These are phyloP conservation scores for Rhingia rostrata DNA, from an alignment of 2,888 invertebrate genomes.

Conservation along the genomic window DNA sequence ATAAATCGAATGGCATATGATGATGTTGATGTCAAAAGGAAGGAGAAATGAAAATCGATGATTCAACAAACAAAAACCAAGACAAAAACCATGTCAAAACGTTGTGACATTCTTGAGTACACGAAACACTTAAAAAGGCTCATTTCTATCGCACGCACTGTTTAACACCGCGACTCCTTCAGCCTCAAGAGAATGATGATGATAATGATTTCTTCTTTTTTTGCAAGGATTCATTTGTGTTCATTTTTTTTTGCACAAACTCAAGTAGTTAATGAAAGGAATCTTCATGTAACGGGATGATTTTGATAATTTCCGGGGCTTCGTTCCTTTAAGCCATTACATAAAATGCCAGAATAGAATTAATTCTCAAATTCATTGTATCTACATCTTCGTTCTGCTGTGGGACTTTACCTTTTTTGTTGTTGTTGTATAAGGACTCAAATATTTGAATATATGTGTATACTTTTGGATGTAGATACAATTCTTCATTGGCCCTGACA, in stretches of 20 bases:
- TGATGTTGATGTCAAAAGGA: conserved; percentile 59
- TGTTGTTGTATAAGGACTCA: conserved; percentile 12
- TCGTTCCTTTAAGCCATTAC: conserved; percentile 43
- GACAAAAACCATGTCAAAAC: conserved; percentile 38
- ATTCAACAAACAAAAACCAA: conserved; percentile 1
- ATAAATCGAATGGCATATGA: conserved; percentile 65
- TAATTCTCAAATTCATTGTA: conserved; percentile 25
- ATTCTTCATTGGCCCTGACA: conserved; percentile 63
- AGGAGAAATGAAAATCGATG: conserved; percentile 60
- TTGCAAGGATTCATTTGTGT: conserved; percentile 19
- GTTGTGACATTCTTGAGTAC: conserved; percentile 56
- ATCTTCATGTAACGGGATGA: neutral
- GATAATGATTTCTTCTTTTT: conserved; percentile 15
- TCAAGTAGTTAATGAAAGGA: conserved; percentile 35
- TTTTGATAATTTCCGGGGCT: neutral
- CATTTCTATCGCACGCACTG: conserved; percentile 44
- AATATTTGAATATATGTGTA: neutral
- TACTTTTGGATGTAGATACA: conserved; percentile 58
- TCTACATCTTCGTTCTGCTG: conserved; percentile 5
- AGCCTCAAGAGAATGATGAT: conserved; percentile 40
- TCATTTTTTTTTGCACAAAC: neutral
- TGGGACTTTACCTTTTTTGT: neutral
- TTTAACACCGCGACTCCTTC: conserved; percentile 36
- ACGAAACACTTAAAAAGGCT: conserved; percentile 42
- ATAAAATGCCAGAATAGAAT: conserved; percentile 39